These are phyloP conservation scores for Falco rusticolus DNA, from an alignment of 2,797 vertebrate species.

Conservation along the genomic window DNA sequence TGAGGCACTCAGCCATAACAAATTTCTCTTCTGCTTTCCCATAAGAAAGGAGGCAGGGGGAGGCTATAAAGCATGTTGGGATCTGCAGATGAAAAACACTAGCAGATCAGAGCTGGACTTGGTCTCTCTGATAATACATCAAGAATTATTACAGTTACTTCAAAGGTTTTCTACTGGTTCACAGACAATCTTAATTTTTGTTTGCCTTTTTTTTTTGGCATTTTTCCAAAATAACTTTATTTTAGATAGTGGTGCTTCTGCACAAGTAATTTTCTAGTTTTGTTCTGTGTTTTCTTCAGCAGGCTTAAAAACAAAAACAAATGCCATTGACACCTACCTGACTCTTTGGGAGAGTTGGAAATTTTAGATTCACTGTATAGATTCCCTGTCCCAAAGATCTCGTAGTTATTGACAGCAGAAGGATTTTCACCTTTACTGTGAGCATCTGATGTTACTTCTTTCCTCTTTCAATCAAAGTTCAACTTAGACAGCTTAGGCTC, in stretches of 20 bases:
- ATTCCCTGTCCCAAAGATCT: background rate
- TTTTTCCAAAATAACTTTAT: background rate
- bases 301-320: background rate
- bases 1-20: background rate
- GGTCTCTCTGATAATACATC: conserved; percentile 35
- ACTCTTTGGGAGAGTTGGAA: background rate
- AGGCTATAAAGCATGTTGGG: conserved; percentile 27
- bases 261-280: background rate
- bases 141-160: conserved; percentile 40
- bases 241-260: background rate
- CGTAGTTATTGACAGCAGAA: background rate
- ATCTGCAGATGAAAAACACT: conserved; percentile 33
- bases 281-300: background rate
- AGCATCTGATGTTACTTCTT: background rate
- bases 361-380: background rate
- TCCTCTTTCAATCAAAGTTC: background rate
- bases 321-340: background rate
- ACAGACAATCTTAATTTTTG: conserved; percentile 26
- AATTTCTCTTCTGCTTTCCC: conserved; percentile 35
- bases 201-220: background rate
- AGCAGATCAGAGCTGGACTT: conserved; percentile 49
- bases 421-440: background rate
- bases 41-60: background rate
- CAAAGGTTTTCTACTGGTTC: conserved; percentile 38
- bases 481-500: background rate